These are phyloP conservation scores for Hipposideros larvatus DNA, from an alignment of 2,797 vertebrate genomes.

Conservation along the genomic window DNA sequence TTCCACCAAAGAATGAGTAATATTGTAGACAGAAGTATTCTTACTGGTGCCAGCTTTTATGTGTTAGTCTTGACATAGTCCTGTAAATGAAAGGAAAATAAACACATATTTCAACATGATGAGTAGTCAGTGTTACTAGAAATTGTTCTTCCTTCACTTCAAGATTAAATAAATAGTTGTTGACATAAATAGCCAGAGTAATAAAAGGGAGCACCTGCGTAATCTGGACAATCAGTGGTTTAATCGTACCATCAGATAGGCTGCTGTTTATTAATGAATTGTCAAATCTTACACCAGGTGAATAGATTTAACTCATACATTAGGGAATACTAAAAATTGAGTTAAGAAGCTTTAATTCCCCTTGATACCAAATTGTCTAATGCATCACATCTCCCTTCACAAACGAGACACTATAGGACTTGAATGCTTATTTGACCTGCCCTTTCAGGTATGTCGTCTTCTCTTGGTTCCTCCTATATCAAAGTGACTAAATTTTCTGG, in stretches of 20 bases:
- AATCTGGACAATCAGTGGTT: background rate
- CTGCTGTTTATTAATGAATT: constrained; percentile 5
- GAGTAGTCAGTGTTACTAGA: constrained; percentile 13
- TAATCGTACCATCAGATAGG: background rate
- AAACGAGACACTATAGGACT: background rate
- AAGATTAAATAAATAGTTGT: constrained; percentile 60
- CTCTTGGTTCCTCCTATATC: background rate
- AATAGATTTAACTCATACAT: background rate
- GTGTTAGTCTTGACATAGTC: background rate
- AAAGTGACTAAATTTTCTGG: background rate
- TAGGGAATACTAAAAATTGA: background rate
- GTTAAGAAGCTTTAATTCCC: background rate
- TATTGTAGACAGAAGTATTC: background rate
- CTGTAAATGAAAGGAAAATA: background rate
- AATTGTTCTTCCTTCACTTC: constrained; percentile 56
- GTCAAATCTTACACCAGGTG: background rate
- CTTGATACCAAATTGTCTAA: background rate
- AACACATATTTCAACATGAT: constrained; percentile 36
- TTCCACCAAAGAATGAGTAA: background rate
- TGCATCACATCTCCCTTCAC: background rate
- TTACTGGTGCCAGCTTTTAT: background rate
- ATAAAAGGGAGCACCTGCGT: background rate
- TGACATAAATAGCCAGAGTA: constrained; percentile 14
- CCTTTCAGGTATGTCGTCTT: background rate
- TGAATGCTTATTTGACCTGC: background rate